A percentile compares a stretch with the other conserved stretches of the same genome.
Evolutionary conservation across 2,888 invertebrate species (phyloP).

Genomic region (Pyrrhosoma nymphula): DNA sequence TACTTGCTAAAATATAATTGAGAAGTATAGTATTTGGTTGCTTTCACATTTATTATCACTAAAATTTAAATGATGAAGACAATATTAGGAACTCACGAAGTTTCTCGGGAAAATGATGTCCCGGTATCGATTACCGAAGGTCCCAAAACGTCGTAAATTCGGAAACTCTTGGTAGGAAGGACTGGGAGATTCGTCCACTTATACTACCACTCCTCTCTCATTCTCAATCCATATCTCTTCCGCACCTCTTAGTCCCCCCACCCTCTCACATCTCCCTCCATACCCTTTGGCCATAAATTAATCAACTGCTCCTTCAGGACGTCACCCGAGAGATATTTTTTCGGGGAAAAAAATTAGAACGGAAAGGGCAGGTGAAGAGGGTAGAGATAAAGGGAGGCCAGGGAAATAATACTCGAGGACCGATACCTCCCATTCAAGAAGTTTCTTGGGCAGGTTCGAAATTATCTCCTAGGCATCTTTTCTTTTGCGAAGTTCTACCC

Average conservation of each 20-base stretch:
- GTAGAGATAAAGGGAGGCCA: background rate
- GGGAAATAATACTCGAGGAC: background rate
- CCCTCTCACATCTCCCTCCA: background rate
- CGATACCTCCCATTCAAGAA: background rate
- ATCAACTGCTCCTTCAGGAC: background rate
- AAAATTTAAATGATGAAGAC: no score
- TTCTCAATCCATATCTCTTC: background rate
- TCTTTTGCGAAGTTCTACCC: no score
- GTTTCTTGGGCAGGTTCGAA: background rate
- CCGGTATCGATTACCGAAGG: no score
- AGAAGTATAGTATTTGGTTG: no score
- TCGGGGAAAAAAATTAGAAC: background rate
- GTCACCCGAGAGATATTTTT: background rate
- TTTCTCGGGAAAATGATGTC: no score
- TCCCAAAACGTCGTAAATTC: no score
- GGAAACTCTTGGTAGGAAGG: no score
- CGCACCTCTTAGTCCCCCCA: background rate
- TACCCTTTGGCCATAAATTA: background rate
- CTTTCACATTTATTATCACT: no score
- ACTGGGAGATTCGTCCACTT: no score
- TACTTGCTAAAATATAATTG: no score
- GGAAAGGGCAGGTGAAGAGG: background rate
- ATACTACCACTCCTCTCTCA: no score
- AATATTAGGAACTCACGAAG: no score
- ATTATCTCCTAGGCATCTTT: background rate